Percentiles rank a stretch among this genome's conserved stretches.
These are phyloP conservation scores for Campylomormyrus numenius DNA, from an alignment of 2,113 vertebrate genomes.

Conservation along the genomic window DNA sequence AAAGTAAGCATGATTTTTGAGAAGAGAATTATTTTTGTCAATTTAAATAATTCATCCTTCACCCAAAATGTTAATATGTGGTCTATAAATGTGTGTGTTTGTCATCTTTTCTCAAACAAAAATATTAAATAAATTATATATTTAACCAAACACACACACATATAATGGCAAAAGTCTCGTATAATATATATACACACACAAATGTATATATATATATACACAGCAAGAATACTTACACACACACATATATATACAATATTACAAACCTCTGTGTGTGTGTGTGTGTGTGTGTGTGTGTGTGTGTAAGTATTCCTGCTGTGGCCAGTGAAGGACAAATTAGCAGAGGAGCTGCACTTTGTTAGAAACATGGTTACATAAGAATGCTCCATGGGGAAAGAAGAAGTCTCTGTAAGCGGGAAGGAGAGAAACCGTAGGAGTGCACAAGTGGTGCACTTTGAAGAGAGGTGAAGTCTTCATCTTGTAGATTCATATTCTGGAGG, in stretches of 20 bases:
- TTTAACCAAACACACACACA: too few species aligned
- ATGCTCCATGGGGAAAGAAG: not conserved
- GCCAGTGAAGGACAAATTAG: not conserved
- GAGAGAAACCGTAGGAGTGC: not conserved
- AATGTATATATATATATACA: too few species aligned
- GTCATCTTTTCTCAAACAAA: not conserved
- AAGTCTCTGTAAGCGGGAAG: not conserved
- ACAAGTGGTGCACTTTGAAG: not conserved
- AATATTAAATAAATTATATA: not conserved
- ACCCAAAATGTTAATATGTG: not conserved
- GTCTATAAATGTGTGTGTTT: not conserved
- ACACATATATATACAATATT: too few species aligned
- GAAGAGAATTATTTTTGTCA: not conserved
- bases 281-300: too few species aligned
- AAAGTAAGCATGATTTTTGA: not conserved
- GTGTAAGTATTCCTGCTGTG: not conserved
- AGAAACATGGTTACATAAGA: not conserved
- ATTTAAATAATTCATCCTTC: not conserved
- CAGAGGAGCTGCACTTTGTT: not conserved
- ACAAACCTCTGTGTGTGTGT: too few species aligned
- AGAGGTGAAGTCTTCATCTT: not conserved
- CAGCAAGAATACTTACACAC: too few species aligned
- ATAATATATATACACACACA: too few species aligned
- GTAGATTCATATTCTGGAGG: not conserved
- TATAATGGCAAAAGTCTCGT: too few species aligned